Evolutionary conservation across 2,797 vertebrate genomes (phyloP).

Genomic region (Rhyacichthys aspro): DNA sequence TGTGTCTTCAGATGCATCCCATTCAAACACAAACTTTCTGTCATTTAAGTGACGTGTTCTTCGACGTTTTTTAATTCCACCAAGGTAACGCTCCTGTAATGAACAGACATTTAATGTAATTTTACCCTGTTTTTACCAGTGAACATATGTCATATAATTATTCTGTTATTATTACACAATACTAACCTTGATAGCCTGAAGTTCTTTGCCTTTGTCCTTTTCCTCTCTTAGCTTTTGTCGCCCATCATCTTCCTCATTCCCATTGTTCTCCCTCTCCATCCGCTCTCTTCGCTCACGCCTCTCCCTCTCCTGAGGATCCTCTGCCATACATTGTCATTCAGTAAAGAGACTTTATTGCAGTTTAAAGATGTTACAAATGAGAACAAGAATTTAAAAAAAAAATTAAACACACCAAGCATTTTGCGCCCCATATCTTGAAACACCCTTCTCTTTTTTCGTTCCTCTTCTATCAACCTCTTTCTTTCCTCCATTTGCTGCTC

Average conservation of each 20-base stretch:
- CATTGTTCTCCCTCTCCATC: slow-evolving; percentile 95
- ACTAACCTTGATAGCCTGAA: slow-evolving; percentile 93
- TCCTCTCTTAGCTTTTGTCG: slow-evolving; percentile 95
- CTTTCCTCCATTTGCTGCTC: slow-evolving; percentile 89
- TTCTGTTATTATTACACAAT: neutral
- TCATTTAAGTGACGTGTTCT: slow-evolving; percentile 95
- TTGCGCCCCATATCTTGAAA: slow-evolving; percentile 97
- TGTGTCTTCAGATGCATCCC: slow-evolving; percentile 96
- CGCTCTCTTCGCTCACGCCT: slow-evolving; percentile 92
- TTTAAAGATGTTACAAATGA: neutral
- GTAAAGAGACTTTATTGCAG: neutral
- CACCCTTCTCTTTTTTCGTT: slow-evolving; percentile 92
- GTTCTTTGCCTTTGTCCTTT: slow-evolving; percentile 97
- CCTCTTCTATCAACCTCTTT: slow-evolving; percentile 87
- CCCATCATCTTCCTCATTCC: slow-evolving; percentile 93
- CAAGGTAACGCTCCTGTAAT: slow-evolving; percentile 92
- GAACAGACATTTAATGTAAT: neutral
- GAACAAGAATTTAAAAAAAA: neutral
- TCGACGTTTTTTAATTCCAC: slow-evolving; percentile 94
- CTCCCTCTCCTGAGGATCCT: slow-evolving; percentile 97
- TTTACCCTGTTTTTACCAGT: neutral
- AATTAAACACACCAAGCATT: slow-evolving; percentile 87
- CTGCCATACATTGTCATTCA: slow-evolving; percentile 65
- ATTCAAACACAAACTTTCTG: slow-evolving; percentile 98
- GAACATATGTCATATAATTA: no score